Conservation (phyloP, 2,797 vertebrate species). For the Hipposideros larvatus region DNA sequence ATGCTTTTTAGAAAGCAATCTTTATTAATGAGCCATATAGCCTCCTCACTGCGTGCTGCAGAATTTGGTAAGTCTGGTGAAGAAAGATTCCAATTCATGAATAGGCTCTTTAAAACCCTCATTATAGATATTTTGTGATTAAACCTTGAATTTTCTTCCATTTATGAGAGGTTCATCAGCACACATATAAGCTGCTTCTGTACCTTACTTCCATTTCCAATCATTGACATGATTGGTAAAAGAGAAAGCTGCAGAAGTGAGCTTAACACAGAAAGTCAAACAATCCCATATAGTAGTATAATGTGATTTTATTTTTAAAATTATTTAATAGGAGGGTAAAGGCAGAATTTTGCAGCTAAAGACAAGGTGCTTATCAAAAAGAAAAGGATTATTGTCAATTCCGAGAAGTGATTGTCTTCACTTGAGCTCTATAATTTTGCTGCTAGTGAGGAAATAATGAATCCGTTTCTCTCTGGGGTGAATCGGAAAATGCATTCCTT, state of each 20-base stretch:
- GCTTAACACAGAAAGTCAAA: neutral
- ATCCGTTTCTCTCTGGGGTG: neutral
- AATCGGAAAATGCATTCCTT: neutral
- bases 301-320: constrained; percentile 29
- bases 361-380: constrained; percentile 1
- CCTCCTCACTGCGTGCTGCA: constrained; percentile 52
- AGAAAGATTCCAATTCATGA: constrained; percentile 57
- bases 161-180: neutral
- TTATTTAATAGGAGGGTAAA: neutral
- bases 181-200: neutral
- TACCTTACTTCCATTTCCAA: neutral
- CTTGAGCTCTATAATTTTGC: neutral
- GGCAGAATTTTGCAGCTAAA: neutral
- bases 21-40: constrained; percentile 83
- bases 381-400: constrained; percentile 16
- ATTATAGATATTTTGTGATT: constrained; percentile 73
- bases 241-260: neutral
- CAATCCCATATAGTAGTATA: neutral
- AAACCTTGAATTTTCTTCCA: constrained; percentile 20
- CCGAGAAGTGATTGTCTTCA: neutral
- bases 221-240: neutral
- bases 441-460: neutral
- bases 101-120: constrained; percentile 43
- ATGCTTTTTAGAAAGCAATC: constrained; percentile 77
- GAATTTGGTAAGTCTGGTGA: constrained; percentile 59